Conservation (phyloP, 53 echinoderm and acorn worm species). For the Antedon mediterranea region DNA sequence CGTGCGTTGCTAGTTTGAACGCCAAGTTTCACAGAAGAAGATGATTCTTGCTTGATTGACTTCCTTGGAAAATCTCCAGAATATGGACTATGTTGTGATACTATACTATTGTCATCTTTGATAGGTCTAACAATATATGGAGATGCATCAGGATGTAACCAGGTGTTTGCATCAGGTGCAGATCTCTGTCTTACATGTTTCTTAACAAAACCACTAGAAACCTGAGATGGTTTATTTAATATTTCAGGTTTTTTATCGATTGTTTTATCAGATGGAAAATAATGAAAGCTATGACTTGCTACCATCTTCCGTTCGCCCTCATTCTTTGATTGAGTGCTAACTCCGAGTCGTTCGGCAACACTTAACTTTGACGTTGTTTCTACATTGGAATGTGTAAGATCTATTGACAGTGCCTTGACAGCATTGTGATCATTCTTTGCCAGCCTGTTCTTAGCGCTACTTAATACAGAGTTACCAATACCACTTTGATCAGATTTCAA, state of each 20-base stretch:
- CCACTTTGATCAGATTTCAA: not conserved
- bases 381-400: not conserved
- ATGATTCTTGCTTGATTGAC: not conserved
- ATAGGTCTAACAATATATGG: not conserved
- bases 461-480: not conserved
- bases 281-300: not conserved
- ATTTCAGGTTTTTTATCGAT: not conserved
- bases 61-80: not conserved
- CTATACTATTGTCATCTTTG: not conserved
- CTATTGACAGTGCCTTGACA: not conserved
- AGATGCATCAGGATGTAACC: not conserved
- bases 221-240: not conserved
- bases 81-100: not conserved
- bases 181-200: not conserved
- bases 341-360: not conserved
- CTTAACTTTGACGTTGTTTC: too few species aligned
- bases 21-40: not conserved
- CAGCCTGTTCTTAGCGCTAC: not conserved
- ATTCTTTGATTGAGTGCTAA: not conserved
- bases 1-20: not conserved
- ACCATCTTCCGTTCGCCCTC: not conserved
- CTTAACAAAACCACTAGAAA: not conserved
- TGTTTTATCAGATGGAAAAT: not conserved
- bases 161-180: not conserved
- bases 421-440: not conserved